These are phyloP conservation scores for Anolis apletophallus DNA, from an alignment of 2,797 vertebrate genomes.

Conservation along the genomic window DNA sequence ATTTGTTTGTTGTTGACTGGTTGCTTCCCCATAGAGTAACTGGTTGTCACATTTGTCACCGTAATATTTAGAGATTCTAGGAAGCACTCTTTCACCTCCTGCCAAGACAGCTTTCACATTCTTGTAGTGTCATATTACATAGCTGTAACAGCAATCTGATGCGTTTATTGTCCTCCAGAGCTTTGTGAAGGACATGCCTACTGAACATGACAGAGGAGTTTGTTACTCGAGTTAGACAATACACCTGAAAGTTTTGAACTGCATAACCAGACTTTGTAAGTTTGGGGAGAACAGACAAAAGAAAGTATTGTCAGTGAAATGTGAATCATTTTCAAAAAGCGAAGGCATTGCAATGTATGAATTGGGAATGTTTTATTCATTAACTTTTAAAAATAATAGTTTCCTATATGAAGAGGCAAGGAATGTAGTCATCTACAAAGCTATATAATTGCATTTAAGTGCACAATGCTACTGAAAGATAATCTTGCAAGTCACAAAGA, in stretches of 20 bases:
- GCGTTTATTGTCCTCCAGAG: slow-evolving; percentile 49
- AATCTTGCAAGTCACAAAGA: background rate
- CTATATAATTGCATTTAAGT: background rate
- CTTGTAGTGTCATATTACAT: slow-evolving; percentile 59
- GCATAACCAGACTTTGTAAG: slow-evolving; percentile 20
- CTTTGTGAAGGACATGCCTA: slow-evolving; percentile 58
- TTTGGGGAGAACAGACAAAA: background rate
- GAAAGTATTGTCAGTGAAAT: background rate
- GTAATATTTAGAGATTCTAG: slow-evolving; percentile 41
- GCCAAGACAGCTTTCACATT: slow-evolving; percentile 56
- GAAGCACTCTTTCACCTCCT: slow-evolving; percentile 59
- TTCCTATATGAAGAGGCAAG: background rate
- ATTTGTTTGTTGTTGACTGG: slow-evolving; percentile 50
- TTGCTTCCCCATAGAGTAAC: slow-evolving; percentile 23
- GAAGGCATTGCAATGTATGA: background rate
- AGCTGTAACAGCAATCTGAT: slow-evolving; percentile 54
- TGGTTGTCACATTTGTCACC: slow-evolving; percentile 42
- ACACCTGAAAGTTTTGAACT: slow-evolving; percentile 22
- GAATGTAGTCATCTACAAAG: background rate
- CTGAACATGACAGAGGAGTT: slow-evolving; percentile 42
- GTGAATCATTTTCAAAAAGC: background rate
- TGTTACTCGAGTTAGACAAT: slow-evolving; percentile 35
- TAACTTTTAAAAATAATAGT: background rate
- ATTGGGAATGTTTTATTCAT: background rate
- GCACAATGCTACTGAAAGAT: background rate